Base-by-base conservation (phyloP, 2,888 invertebrate species). In the Mimumesa dahlbomi region DNA sequence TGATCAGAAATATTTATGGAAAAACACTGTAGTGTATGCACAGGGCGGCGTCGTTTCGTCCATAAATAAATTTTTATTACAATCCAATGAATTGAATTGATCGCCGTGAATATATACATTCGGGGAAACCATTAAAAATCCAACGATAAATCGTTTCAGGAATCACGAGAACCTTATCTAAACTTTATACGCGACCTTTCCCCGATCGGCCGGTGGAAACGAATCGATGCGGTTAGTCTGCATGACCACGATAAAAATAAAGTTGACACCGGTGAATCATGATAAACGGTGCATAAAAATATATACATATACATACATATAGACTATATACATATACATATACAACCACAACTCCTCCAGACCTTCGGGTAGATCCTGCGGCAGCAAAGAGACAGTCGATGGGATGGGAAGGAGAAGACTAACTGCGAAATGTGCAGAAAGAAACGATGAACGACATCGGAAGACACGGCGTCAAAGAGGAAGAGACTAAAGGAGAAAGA, bases 391-490 rank as follows among this genome's bases (percentile, higher is more conserved):
- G 21, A 40, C 38, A 18, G 11, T n/a, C n/a, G n/a, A n/a, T n/a
- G 25, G 7, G 25, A 25, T 25, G 7, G n/a, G 25, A 25, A 25
- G 40, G 34, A 46, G 52, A 40, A 21, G 46, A 49, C 38, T 31
- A 45, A 62, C 62, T 64, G 73, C 52, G 66, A 72, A 72, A 72
- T 59, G 57, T 13, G 70, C 64, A 72, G 56, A 72, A 70, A 72
- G 71, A 70, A 46, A 54, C 58, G 65, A 62, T 40, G 66, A 68
- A 65, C 61, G 59, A 70, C 72, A 58, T 58, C 57, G 64, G 58
- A 69, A 73, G 65, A 65, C 57, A 59, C 49, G 67, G 64, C 59
- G 49, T 52, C 59, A 75, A 63, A 68, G 50, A 43, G 74, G 56
- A 66, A 66, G 40, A 54, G 59, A 66, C 54, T 50, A 50, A 52